A percentile compares a stretch with the other conserved stretches of the same genome.
Evolutionary conservation across 2,888 invertebrate genomes (phyloP).

Genomic region (Polylopha cassiicola): DNA sequence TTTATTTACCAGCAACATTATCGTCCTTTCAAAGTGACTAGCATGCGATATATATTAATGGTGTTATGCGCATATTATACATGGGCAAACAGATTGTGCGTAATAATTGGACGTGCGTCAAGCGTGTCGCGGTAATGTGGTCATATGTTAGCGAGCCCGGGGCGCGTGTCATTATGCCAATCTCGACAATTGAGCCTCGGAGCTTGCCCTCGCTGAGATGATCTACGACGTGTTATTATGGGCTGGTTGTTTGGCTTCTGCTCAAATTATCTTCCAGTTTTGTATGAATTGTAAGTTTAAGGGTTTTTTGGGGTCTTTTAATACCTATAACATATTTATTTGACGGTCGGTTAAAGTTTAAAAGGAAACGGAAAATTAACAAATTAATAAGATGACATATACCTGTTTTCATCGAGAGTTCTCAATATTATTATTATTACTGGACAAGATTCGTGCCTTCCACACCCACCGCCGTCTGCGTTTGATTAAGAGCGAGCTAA

Average conservation of each 20-base stretch:
- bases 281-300: slow-evolving; percentile 5
- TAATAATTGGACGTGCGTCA: slow-evolving; percentile 75
- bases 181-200: slow-evolving; percentile 60
- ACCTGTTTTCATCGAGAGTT: slow-evolving; percentile 33
- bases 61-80: slow-evolving; percentile 69
- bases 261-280: slow-evolving; percentile 39
- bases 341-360: no score
- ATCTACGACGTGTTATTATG: slow-evolving; percentile 62
- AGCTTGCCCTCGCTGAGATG: slow-evolving; percentile 44
- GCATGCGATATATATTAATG: slow-evolving; percentile 58
- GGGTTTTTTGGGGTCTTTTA: background rate
- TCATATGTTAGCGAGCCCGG: slow-evolving; percentile 63
- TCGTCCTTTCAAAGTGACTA: slow-evolving; percentile 63
- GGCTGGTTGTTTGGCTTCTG: slow-evolving; percentile 50
- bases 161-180: slow-evolving; percentile 70
- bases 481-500: slow-evolving; percentile 71
- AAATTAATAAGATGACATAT: slow-evolving; percentile 30
- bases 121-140: slow-evolving; percentile 69
- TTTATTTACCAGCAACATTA: slow-evolving; percentile 69
- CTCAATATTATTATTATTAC: slow-evolving; percentile 44
- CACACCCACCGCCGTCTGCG: slow-evolving; percentile 39
- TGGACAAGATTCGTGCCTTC: slow-evolving; percentile 38
- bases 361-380: no score
- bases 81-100: slow-evolving; percentile 64
- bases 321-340: no score